phyloP scores from a whole-genome alignment of 2,888 invertebrate genomes.

The Podabrus alpinus region DNA sequence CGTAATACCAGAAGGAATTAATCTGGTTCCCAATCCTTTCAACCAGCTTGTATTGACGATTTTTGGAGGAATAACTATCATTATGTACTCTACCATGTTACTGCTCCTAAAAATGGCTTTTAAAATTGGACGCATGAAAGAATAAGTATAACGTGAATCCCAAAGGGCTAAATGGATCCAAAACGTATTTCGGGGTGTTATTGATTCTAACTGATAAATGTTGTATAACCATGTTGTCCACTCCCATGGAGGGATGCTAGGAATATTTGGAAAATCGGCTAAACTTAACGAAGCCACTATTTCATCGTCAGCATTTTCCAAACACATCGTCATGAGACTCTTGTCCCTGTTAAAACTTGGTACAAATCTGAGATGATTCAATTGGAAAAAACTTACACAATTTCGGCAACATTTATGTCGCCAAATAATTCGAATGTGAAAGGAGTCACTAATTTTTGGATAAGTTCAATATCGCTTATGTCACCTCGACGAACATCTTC shows the following conservation, averaged over 20 bases:
- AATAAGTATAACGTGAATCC: constrained; percentile 54
- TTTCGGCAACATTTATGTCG: constrained; percentile 39
- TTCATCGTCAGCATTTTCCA: constrained; percentile 42
- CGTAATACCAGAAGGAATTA: constrained; percentile 41
- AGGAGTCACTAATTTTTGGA: constrained; percentile 40
- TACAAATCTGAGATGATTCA: neutral
- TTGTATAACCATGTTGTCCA: constrained; percentile 65
- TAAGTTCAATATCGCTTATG: constrained; percentile 41
- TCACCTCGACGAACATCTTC: constrained; percentile 26
- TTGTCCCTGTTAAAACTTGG: constrained; percentile 2
- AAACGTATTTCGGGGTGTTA: constrained; percentile 52
- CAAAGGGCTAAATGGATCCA: constrained; percentile 66
- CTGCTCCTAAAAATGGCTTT: constrained; percentile 60
- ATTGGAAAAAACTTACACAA: constrained; percentile 42
- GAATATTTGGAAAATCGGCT: constrained; percentile 60
- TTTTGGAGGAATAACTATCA: constrained; percentile 59
- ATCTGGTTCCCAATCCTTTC: constrained; percentile 42
- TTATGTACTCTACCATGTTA: constrained; percentile 57
- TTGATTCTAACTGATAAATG: constrained; percentile 58
- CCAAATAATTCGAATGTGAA: constrained; percentile 47
- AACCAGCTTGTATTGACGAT: constrained; percentile 44
- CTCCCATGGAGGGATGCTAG: constrained; percentile 59
- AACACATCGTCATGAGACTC: constrained; percentile 44
- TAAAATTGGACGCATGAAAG: constrained; percentile 52
- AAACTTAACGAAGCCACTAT: constrained; percentile 50